These are phyloP conservation scores for Chunga burmeisteri DNA, from an alignment of 2,113 vertebrate species.

Conservation along the genomic window DNA sequence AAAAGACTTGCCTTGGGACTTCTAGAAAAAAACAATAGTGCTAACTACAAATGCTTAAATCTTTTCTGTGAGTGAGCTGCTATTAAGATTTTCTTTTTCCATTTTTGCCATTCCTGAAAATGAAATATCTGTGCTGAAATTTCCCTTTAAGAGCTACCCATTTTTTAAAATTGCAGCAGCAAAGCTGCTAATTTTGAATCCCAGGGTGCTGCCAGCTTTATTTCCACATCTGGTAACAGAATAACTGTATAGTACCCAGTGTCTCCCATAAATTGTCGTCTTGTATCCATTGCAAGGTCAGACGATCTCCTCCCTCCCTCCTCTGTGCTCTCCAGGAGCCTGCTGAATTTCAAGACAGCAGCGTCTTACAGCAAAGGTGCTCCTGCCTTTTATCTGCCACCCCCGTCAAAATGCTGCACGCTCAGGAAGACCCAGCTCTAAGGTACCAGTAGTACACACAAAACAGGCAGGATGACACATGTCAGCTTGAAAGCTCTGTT, in stretches of 20 bases:
- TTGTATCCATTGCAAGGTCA: neutral
- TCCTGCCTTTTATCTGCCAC: neutral
- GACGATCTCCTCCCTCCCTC: neutral
- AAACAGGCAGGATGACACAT: neutral
- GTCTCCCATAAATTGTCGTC: neutral
- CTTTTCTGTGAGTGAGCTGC: neutral
- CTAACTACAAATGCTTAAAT: neutral
- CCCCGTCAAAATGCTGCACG: neutral
- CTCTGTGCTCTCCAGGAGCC: neutral
- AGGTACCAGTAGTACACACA: neutral
- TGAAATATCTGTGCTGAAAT: neutral
- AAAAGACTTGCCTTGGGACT: neutral
- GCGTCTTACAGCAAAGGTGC: neutral
- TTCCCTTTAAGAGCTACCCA: neutral
- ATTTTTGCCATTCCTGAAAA: neutral
- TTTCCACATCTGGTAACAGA: neutral
- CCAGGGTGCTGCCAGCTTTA: neutral
- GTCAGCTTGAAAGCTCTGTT: neutral
- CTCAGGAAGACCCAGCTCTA: neutral
- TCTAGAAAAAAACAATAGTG: neutral
- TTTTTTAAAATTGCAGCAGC: neutral
- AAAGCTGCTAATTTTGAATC: neutral
- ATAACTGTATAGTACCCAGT: neutral
- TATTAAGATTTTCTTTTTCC: neutral
- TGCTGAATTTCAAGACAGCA: neutral